Conservation (phyloP, 2,888 invertebrate species). For the Cloeon dipterum region DNA sequence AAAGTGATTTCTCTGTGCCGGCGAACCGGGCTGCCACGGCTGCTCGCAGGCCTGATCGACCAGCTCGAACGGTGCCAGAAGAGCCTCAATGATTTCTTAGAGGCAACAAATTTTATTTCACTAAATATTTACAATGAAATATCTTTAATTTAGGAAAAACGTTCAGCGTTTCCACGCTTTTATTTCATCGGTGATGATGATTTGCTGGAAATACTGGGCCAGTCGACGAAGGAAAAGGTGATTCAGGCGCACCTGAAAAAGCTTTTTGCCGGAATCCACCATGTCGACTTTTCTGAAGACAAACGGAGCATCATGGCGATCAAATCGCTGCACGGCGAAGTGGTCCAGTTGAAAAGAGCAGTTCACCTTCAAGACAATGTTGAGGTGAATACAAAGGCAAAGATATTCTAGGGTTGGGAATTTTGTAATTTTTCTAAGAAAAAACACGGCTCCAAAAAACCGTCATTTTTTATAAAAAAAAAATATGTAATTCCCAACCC, state of each 20-base stretch:
- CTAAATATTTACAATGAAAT: not conserved
- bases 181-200: slow-evolving; percentile 98
- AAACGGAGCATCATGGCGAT: slow-evolving; percentile 37
- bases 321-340: slow-evolving; percentile 52
- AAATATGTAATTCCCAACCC: not conserved
- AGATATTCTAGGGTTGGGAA: slow-evolving; percentile 4
- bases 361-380: slow-evolving; percentile 51
- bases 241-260: slow-evolving; percentile 92
- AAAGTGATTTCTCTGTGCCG: slow-evolving; percentile 55
- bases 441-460: too few species aligned
- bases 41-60: slow-evolving; percentile 63
- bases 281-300: slow-evolving; percentile 41
- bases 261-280: slow-evolving; percentile 74
- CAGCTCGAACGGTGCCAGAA: slow-evolving; percentile 82
- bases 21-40: slow-evolving; percentile 39
- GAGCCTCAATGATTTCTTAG: slow-evolving; percentile 80
- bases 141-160: slow-evolving; percentile 47
- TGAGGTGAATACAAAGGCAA: too few species aligned
- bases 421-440: too few species aligned
- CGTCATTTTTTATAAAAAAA: slow-evolving; percentile 3
- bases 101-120: slow-evolving; percentile 34
- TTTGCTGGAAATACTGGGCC: slow-evolving; percentile 81
- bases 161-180: slow-evolving; percentile 81
- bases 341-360: slow-evolving; percentile 37
- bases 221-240: slow-evolving; percentile 67